Base-by-base conservation (phyloP, 2,888 invertebrate species). In the Coremacera marginata region DNA sequence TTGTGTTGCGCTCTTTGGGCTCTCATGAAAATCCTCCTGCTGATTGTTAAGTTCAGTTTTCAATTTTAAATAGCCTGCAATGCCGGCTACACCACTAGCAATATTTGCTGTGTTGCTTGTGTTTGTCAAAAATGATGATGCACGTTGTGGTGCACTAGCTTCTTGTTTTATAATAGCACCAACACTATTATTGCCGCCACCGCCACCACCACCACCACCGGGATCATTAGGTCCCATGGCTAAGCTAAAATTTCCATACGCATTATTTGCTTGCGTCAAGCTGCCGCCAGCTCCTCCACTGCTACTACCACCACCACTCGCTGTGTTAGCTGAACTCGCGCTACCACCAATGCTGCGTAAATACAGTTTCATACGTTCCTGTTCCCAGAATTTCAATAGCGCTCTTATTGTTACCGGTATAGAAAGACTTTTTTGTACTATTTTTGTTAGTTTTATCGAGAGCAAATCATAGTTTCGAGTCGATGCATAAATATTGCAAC, bases 361-460 rank as follows among this genome's bases (percentile, higher is more conserved):
- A 77, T 87, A 78, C 70, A 92, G 91, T 74, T 92, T 91, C 37
- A 92, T 89, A 37, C 92, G 92, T 83, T 95, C 94, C 11, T 94
- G 92, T 84, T 96, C 94, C 96, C 96, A 96, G 75, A 93, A 92
- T 86, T 95, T 94, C n/a, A 98, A 93, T 2, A 98, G 91, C 2
- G 96, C 93, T 80, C 98, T 92, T 90, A 98, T 93, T 7, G 96
- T 96, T 73, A 98, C 92, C 2, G 98, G 98, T 88, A 98, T 96
- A n/a, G 97, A 98, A 84, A 96, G 93, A 83, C 95, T 96, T 86
- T 95, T 94, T 88, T 97, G 97, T 80, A 97, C 92, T 70, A 97
- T 93, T 88, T 91, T 92, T 2, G 92, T 90, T 80, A 83, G 88
- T 85, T 83, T 91, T 89, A 79, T 89, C 63, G 81, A 90, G 19